Conservation (phyloP, 2,888 invertebrate genomes). For the Rosalia funebris region DNA sequence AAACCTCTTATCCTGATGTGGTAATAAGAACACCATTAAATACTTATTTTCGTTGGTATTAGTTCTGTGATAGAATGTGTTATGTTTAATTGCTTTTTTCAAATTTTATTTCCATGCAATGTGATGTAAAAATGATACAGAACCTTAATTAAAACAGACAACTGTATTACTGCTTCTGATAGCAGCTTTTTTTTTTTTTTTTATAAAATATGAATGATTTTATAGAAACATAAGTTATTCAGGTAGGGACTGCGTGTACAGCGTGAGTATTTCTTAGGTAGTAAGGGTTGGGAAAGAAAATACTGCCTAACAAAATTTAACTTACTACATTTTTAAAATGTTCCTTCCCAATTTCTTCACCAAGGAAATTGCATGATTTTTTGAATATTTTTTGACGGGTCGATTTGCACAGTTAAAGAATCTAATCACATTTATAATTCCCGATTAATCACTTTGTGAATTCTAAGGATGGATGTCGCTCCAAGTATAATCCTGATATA, state of each 20-base stretch:
- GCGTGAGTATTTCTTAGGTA: not conserved
- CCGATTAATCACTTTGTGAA: not conserved
- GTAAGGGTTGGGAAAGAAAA: not conserved
- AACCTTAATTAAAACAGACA: conserved; percentile 24
- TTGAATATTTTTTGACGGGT: not conserved
- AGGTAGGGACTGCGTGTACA: not conserved
- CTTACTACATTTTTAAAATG: not conserved
- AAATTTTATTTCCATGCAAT: conserved; percentile 38
- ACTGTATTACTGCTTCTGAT: conserved; percentile 30
- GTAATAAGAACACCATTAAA: conserved; percentile 14
- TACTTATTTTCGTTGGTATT: conserved; percentile 38
- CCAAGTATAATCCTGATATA: no score
- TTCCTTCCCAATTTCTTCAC: not conserved
- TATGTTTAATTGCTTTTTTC: conserved; percentile 36
- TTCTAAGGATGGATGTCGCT: no score
- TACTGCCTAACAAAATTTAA: conserved; percentile 1
- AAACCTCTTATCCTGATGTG: conserved; percentile 19
- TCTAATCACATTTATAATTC: not conserved
- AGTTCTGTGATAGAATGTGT: conserved; percentile 43
- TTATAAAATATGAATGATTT: conserved; percentile 9
- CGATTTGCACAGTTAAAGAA: not conserved
- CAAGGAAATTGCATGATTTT: not conserved
- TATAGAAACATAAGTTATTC: conserved; percentile 1
- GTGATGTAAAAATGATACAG: conserved; percentile 35
- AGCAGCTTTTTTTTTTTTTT: conserved; percentile 34